These are phyloP conservation scores for Chaetorhynchus papuensis DNA, from an alignment of 2,113 vertebrate genomes.

Conservation along the genomic window DNA sequence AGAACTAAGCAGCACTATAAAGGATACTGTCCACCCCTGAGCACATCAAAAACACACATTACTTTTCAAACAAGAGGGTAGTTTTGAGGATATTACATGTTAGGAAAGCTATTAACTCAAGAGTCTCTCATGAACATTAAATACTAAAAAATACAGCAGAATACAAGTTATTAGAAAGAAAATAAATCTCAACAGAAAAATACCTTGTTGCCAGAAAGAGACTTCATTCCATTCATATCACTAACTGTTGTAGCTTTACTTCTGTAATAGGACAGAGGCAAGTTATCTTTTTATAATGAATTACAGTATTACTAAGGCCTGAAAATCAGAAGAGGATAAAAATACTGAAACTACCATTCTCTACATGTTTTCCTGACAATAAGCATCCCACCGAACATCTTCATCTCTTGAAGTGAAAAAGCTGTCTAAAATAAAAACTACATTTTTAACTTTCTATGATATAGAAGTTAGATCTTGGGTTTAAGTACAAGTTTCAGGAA, in stretches of 20 bases:
- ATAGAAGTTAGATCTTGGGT: not conserved
- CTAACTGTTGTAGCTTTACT: conserved; percentile 46
- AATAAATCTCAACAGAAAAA: not conserved
- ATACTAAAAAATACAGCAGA: not conserved
- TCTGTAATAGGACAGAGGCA: conserved; percentile 49
- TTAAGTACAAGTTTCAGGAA: not conserved
- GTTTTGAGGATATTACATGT: not conserved
- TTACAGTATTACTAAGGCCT: not conserved
- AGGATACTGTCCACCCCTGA: not conserved
- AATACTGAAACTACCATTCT: not conserved
- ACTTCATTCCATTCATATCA: conserved; percentile 73
- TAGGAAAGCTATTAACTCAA: not conserved
- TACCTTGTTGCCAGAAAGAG: conserved; percentile 73
- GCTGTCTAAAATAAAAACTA: not conserved
- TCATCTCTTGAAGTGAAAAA: not conserved
- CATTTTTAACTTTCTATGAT: not conserved
- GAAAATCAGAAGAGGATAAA: not conserved
- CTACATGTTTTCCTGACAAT: not conserved
- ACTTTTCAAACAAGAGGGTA: not conserved
- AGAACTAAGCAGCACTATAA: not conserved
- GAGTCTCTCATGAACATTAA: not conserved
- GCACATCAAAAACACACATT: not conserved
- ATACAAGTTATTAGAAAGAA: not conserved
- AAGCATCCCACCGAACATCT: not conserved
- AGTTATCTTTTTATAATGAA: not conserved